A percentile compares a stretch with the other conserved stretches of the same genome.
Conservation (phyloP, 2,888 invertebrate species). For the Scaptomyza polygonia region DNA sequence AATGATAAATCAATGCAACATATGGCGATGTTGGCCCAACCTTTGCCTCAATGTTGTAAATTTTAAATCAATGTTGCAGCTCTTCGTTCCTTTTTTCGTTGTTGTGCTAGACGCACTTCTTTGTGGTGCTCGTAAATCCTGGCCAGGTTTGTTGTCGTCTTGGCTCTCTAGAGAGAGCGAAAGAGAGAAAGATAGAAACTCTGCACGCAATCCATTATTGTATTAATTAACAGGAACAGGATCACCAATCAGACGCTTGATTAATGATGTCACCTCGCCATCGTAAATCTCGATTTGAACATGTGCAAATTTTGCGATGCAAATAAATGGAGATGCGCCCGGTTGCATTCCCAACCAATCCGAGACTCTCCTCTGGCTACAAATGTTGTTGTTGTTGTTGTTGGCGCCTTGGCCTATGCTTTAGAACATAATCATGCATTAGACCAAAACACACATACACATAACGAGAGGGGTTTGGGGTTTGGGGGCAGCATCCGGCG, state of each 20-base stretch:
- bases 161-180: slow-evolving; percentile 2
- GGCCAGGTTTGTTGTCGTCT: slow-evolving; percentile 9
- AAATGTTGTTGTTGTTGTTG: slow-evolving; percentile 22
- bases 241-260: slow-evolving; percentile 85
- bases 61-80: slow-evolving; percentile 77
- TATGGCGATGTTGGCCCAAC: slow-evolving; percentile 76
- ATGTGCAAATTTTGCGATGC: slow-evolving; percentile 80
- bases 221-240: slow-evolving; percentile 85
- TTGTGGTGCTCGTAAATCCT: slow-evolving; percentile 53
- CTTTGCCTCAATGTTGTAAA: slow-evolving; percentile 77
- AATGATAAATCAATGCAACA: slow-evolving; percentile 81
- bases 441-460: slow-evolving; percentile 43
- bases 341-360: slow-evolving; percentile 56
- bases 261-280: slow-evolving; percentile 84
- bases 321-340: slow-evolving; percentile 76
- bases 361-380: slow-evolving; percentile 23
- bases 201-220: slow-evolving; percentile 83
- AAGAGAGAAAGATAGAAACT: not conserved
- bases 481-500: slow-evolving; percentile 27
- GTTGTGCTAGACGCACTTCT: slow-evolving; percentile 43
- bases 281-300: slow-evolving; percentile 85
- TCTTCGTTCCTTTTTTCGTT: slow-evolving; percentile 17
- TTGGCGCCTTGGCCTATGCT: slow-evolving; percentile 49
- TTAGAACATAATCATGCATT: slow-evolving; percentile 73
- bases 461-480: slow-evolving; percentile 3